phyloP scores from a whole-genome alignment of 2,888 invertebrate genomes.

The Heteropelma amictum region DNA sequence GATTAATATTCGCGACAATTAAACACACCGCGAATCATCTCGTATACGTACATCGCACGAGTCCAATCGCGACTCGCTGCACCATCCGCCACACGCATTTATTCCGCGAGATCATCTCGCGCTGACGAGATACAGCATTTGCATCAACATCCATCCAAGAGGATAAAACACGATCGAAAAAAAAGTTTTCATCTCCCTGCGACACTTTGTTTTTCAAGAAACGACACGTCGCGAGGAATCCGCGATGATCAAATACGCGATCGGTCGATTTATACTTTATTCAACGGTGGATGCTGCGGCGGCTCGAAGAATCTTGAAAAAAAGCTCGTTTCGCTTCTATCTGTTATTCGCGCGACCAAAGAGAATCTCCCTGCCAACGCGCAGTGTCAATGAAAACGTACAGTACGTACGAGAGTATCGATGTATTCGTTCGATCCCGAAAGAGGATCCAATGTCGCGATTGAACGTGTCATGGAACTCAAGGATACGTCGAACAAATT shows the following conservation, averaged over 20 bases:
- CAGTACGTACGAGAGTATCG: background rate
- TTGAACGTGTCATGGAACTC: slow-evolving; percentile 48
- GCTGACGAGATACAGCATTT: slow-evolving; percentile 20
- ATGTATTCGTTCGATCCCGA: slow-evolving; percentile 38
- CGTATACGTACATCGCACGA: slow-evolving; percentile 27
- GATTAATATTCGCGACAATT: slow-evolving; percentile 39
- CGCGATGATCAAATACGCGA: too few species aligned
- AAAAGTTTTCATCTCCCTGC: too few species aligned
- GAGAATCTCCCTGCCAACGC: slow-evolving; percentile 20
- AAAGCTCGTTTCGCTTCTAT: too few species aligned
- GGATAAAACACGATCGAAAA: slow-evolving; percentile 15
- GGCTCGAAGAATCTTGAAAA: too few species aligned
- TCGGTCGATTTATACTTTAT: slow-evolving; percentile 23
- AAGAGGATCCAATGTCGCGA: slow-evolving; percentile 51
- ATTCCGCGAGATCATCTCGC: slow-evolving; percentile 30
- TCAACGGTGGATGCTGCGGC: too few species aligned
- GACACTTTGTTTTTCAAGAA: too few species aligned
- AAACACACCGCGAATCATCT: slow-evolving; percentile 37
- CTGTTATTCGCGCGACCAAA: too few species aligned
- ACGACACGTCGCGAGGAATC: too few species aligned
- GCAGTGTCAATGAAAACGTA: background rate
- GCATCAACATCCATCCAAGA: slow-evolving; percentile 45
- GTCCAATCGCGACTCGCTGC: slow-evolving; percentile 34
- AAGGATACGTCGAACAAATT: slow-evolving; percentile 55
- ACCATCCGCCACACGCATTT: slow-evolving; percentile 18